Conservation (phyloP, 2,888 invertebrate species). For the Julus scandinavius region DNA sequence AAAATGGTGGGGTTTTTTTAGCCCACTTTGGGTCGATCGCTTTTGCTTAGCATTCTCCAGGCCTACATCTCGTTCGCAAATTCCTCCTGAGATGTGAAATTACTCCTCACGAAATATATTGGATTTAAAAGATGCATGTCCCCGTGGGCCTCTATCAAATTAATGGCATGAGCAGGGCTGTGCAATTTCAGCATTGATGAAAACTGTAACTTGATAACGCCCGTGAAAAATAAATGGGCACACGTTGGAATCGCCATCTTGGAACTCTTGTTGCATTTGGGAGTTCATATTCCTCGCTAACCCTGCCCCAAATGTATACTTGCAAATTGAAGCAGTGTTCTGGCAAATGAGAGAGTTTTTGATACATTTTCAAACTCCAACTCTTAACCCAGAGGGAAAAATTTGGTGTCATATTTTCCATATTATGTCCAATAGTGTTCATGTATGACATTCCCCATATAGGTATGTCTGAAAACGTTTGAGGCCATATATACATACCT, state of each 20-base stretch:
- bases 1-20: too few relatives aligned
- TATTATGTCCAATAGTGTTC: too few relatives aligned
- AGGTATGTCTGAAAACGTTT: too few relatives aligned
- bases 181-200: background rate
- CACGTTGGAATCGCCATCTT: background rate
- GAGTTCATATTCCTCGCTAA: too few relatives aligned
- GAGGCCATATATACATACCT: too few relatives aligned
- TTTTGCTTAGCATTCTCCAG: background rate
- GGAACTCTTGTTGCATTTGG: background rate
- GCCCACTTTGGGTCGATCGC: background rate
- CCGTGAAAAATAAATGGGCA: background rate
- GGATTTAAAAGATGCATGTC: constrained; percentile 2
- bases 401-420: too few relatives aligned
- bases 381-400: too few relatives aligned
- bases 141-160: constrained; percentile 6
- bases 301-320: too few relatives aligned
- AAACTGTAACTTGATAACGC: background rate
- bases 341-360: too few relatives aligned
- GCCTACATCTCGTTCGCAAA: background rate
- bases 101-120: constrained; percentile 14
- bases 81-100: background rate
- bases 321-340: too few relatives aligned
- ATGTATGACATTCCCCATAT: too few relatives aligned
- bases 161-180: background rate
- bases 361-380: too few relatives aligned